A percentile compares a stretch with the other conserved stretches of the same genome.
Conservation (phyloP, 2,797 vertebrate genomes). For the Neosilurus hyrtlii region DNA sequence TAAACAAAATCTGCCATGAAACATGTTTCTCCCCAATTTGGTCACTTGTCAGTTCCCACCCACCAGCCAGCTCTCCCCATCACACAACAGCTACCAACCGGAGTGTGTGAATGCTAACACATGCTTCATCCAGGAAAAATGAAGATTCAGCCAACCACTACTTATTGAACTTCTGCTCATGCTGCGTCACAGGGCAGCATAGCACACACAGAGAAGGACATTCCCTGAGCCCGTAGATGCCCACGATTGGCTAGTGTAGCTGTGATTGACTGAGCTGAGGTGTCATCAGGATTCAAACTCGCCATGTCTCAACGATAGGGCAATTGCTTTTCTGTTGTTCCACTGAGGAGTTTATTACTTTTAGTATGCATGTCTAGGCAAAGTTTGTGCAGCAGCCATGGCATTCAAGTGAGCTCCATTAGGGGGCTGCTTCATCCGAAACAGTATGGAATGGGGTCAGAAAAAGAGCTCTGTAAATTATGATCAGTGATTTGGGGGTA, state of each 20-base stretch:
- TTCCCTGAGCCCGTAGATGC: not conserved
- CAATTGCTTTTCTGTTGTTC: not conserved
- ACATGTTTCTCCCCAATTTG: not conserved
- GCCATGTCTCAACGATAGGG: not conserved
- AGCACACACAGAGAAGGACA: not conserved
- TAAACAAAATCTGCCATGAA: not conserved
- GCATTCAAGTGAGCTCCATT: conserved; percentile 15
- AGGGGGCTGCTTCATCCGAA: not conserved
- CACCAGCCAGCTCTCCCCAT: not conserved
- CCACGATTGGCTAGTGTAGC: not conserved
- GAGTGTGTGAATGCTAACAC: not conserved
- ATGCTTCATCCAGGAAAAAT: not conserved
- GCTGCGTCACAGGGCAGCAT: not conserved
- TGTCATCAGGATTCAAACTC: not conserved
- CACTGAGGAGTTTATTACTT: conserved; percentile 8
- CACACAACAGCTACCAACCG: not conserved
- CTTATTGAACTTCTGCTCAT: not conserved
- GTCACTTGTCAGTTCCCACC: not conserved
- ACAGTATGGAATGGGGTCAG: conserved; percentile 27
- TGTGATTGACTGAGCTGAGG: not conserved
- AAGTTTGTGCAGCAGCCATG: not conserved
- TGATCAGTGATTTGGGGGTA: conserved; percentile 25
- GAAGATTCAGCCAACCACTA: not conserved
- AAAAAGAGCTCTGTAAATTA: conserved; percentile 26
- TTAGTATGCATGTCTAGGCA: not conserved